Conservation (phyloP, 2,113 vertebrate species). For the Onychostruthus taczanowskii region DNA sequence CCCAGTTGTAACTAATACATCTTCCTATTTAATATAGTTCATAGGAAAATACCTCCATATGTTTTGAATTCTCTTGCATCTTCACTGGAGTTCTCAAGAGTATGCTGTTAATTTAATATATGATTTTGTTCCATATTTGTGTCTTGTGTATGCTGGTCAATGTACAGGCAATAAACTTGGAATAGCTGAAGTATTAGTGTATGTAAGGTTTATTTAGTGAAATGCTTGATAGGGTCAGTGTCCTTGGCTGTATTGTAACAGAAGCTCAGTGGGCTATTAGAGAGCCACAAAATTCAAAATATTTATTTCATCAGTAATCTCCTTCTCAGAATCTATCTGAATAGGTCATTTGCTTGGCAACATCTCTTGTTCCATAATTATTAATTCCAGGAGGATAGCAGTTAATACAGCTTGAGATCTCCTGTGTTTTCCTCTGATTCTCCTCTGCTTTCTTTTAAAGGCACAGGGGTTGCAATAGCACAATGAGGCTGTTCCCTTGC, state of each 20-base stretch:
- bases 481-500: background rate
- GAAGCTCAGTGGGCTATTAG: background rate
- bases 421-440: background rate
- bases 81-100: background rate
- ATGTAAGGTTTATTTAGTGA: background rate
- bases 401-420: background rate
- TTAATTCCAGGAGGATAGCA: background rate
- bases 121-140: background rate
- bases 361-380: background rate
- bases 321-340: background rate
- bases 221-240: background rate
- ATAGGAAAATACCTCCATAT: background rate
- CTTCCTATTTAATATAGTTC: background rate
- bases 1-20: background rate
- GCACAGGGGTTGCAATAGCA: background rate
- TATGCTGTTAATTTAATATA: background rate
- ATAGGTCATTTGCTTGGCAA: background rate
- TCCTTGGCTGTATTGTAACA: background rate
- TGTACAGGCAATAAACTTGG: background rate
- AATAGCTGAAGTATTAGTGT: background rate
- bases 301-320: slow-evolving; percentile 21
- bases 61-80: slow-evolving; percentile 8
- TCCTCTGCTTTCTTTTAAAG: background rate
- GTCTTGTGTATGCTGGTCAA: background rate
- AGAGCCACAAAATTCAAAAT: background rate